These are phyloP conservation scores for Podabrus alpinus DNA, from an alignment of 2,888 invertebrate genomes.

Conservation along the genomic window DNA sequence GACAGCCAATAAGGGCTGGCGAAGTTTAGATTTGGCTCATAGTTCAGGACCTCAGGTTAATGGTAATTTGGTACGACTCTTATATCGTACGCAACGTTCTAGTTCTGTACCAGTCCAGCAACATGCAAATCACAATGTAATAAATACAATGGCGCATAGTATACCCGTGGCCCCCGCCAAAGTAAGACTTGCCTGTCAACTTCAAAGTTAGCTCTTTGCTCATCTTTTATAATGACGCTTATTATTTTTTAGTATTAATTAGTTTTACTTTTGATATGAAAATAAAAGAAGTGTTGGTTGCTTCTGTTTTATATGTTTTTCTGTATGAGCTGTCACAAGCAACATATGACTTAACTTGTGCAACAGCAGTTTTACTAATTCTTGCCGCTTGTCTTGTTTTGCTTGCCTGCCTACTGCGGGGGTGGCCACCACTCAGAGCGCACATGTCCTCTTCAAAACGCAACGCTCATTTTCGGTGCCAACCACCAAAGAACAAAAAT, in stretches of 20 bases:
- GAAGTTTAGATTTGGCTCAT: constrained; percentile 58
- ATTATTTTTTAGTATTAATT: constrained; percentile 22
- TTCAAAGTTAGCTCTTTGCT: constrained; percentile 19
- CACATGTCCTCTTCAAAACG: constrained; percentile 85
- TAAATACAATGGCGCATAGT: constrained; percentile 39
- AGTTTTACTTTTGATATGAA: constrained; percentile 23
- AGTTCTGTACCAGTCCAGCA: constrained; percentile 64
- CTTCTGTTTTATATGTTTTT: constrained; percentile 36
- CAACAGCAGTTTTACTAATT: constrained; percentile 47
- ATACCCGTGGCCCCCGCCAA: constrained; percentile 49
- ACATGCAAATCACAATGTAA: constrained; percentile 39
- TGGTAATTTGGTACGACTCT: constrained; percentile 55
- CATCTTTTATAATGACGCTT: constrained; percentile 32
- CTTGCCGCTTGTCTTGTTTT: constrained; percentile 52
- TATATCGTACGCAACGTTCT: constrained; percentile 66
- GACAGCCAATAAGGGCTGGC: constrained; percentile 58
- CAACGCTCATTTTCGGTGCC: constrained; percentile 93
- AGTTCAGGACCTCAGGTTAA: constrained; percentile 47
- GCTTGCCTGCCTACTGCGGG: constrained; percentile 49
- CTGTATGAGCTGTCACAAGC: constrained; percentile 41
- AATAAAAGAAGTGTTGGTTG: constrained; percentile 30
- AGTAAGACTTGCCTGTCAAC: constrained; percentile 49
- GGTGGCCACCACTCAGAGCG: constrained; percentile 58
- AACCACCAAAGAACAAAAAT: constrained; percentile 77
- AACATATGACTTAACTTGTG: constrained; percentile 46